Conservation (phyloP, 2,797 vertebrate species). For the Poecilia velifera region DNA sequence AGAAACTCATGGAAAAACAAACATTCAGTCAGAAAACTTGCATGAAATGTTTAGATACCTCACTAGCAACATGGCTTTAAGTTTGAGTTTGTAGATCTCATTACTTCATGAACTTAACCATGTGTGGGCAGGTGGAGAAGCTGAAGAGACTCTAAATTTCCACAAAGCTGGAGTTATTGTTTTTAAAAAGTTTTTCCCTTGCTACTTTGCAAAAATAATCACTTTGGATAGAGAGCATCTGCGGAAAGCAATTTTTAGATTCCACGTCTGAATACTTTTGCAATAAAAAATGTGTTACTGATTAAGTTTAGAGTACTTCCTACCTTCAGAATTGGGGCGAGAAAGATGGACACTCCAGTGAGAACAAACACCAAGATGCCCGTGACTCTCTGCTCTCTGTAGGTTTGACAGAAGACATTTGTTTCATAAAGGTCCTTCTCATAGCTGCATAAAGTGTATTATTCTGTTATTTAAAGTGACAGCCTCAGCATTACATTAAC, state of each 20-base stretch:
- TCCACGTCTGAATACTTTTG: background rate
- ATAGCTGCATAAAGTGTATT: background rate
- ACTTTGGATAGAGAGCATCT: background rate
- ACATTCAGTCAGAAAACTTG: background rate
- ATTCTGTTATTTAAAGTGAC: background rate
- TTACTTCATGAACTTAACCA: background rate
- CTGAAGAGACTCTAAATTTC: background rate
- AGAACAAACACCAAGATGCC: constrained; percentile 93
- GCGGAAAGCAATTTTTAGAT: background rate
- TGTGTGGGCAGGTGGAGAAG: too few species aligned
- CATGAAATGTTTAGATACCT: background rate
- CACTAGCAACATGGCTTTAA: background rate
- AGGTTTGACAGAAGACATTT: constrained; percentile 15
- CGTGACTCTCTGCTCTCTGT: constrained; percentile 93
- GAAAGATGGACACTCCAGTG: constrained; percentile 94
- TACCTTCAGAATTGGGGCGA: constrained; percentile 95
- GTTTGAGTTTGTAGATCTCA: background rate
- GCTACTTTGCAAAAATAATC: background rate
- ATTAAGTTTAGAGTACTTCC: background rate
- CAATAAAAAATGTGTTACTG: background rate
- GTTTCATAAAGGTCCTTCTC: background rate
- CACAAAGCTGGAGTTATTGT: background rate
- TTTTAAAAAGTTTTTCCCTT: background rate
- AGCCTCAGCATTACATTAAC: background rate
- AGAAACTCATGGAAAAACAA: background rate